phyloP scores from a whole-genome alignment of 2,888 invertebrate species.

The Perizoma flavofasciatum region DNA sequence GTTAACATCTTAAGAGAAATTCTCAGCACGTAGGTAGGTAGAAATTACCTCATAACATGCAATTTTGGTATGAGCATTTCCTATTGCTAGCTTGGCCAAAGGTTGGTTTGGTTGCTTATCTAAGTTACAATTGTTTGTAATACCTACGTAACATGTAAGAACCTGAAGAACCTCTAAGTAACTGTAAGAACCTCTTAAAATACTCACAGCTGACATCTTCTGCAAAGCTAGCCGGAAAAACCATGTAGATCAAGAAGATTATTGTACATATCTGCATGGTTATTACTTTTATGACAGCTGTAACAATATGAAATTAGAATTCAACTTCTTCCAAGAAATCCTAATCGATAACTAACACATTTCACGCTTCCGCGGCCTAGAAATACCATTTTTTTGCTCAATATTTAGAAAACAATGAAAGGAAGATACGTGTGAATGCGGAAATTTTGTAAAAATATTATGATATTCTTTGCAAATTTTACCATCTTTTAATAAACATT shows the following conservation, averaged over 20 bases:
- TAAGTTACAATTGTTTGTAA: too few species aligned
- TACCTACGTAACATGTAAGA: too few species aligned
- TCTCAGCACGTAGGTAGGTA: too few species aligned
- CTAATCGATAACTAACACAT: slow-evolving; percentile 34
- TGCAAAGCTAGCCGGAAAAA: slow-evolving; percentile 54
- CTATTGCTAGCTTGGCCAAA: too few species aligned
- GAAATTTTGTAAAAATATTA: slow-evolving; percentile 62
- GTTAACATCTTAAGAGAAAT: too few species aligned
- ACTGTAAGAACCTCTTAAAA: not conserved
- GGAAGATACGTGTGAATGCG: slow-evolving; percentile 51
- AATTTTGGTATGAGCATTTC: too few species aligned
- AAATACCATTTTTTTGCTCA: slow-evolving; percentile 61
- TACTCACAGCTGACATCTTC: slow-evolving; percentile 79
- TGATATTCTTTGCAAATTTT: slow-evolving; percentile 53
- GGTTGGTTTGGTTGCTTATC: too few species aligned
- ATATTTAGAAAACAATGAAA: slow-evolving; percentile 69
- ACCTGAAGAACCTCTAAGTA: too few species aligned
- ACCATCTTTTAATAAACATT: slow-evolving; percentile 57
- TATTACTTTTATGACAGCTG: slow-evolving; percentile 35
- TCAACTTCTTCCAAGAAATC: slow-evolving; percentile 11
- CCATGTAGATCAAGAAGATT: slow-evolving; percentile 53
- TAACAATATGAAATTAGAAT: slow-evolving; percentile 12
- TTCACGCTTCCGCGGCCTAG: slow-evolving; percentile 40
- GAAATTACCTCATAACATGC: too few species aligned
- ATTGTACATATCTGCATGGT: slow-evolving; percentile 60